Evolutionary conservation across 35 echinoderm and acorn worm species (phyloP).

Genomic region (Acanthaster planci): DNA sequence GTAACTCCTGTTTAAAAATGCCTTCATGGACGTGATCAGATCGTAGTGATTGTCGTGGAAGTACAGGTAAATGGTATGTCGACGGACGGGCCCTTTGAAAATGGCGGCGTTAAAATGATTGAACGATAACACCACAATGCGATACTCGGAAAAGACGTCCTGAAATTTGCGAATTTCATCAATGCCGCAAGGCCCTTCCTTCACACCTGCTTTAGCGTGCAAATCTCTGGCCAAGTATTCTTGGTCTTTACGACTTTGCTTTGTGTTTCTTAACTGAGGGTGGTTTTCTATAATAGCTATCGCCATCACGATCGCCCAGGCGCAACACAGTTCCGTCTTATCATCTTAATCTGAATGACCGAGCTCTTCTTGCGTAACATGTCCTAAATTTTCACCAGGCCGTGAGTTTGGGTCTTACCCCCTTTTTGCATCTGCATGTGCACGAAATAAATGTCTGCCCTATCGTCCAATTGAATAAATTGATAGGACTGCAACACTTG

Average conservation of each 20-base stretch:
- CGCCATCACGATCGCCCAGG: slow-evolving; percentile 57
- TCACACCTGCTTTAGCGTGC: slow-evolving; percentile 59
- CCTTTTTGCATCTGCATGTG: slow-evolving; percentile 46
- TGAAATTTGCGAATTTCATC: slow-evolving; percentile 56
- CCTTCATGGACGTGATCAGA: slow-evolving; percentile 48
- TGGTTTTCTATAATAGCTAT: slow-evolving; percentile 42
- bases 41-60: slow-evolving; percentile 61
- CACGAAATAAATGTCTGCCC: slow-evolving; percentile 34
- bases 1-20: slow-evolving; percentile 50
- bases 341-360: slow-evolving; percentile 3
- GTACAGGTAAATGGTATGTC: slow-evolving; percentile 49
- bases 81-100: slow-evolving; percentile 46
- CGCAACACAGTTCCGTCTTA: slow-evolving; percentile 56
- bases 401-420: slow-evolving; percentile 1
- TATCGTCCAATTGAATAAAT: slow-evolving; percentile 29
- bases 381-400: background rate
- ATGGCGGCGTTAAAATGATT: slow-evolving; percentile 44
- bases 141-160: slow-evolving; percentile 27
- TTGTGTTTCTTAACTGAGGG: background rate
- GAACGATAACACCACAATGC: slow-evolving; percentile 46
- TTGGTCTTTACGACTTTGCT: slow-evolving; percentile 24
- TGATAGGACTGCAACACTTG: slow-evolving; percentile 58
- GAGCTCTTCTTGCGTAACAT: slow-evolving; percentile 9
- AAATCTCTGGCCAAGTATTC: slow-evolving; percentile 42
- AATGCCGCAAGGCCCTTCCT: slow-evolving; percentile 44